A percentile compares a stretch with the other conserved stretches of the same genome.
Conservation (phyloP, 2,113 vertebrate genomes). For the Sclerurus mexicanus region DNA sequence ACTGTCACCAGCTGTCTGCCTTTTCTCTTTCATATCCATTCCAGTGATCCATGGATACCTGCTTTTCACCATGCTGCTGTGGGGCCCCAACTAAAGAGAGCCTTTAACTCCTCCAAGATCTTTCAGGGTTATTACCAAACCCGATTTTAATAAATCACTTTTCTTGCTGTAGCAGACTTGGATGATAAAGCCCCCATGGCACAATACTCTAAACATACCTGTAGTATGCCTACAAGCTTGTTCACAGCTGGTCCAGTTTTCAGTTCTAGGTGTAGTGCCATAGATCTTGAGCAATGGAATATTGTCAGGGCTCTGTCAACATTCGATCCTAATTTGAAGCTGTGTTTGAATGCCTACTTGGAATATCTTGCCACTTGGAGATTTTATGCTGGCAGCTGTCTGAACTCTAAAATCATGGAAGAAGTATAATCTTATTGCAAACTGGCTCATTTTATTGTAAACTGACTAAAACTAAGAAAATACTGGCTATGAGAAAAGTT, state of each 20-base stretch:
- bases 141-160: not conserved
- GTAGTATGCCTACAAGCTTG: not conserved
- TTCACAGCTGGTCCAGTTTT: not conserved
- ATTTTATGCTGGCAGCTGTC: conserved; percentile 1
- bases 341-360: not conserved
- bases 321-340: not conserved
- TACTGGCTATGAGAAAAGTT: not conserved
- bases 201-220: not conserved
- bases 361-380: not conserved
- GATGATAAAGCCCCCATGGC: not conserved
- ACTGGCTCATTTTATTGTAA: not conserved
- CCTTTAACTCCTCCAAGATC: not conserved
- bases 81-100: not conserved
- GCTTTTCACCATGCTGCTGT: not conserved
- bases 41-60: accelerated
- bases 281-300: not conserved
- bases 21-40: not conserved
- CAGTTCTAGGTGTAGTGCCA: not conserved
- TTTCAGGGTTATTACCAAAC: not conserved
- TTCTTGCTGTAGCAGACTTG: not conserved
- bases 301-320: not conserved
- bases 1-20: not conserved
- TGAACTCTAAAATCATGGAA: not conserved
- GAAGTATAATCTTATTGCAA: not conserved
- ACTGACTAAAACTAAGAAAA: not conserved